These are phyloP conservation scores for Trachelus stipa DNA, from an alignment of 2,888 invertebrate genomes.

Conservation along the genomic window DNA sequence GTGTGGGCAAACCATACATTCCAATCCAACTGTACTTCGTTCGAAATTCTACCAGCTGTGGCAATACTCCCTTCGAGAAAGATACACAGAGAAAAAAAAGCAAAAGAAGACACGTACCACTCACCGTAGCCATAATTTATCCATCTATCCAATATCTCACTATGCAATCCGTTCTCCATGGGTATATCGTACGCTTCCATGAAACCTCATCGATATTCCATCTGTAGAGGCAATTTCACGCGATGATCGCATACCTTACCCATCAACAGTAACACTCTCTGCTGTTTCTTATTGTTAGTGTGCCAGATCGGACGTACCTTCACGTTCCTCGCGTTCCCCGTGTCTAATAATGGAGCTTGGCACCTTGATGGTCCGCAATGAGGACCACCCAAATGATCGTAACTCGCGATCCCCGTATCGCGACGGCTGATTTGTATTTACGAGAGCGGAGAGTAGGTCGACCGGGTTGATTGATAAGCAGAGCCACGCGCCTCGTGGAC, in stretches of 20 bases:
- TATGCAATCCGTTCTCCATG: background rate
- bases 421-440: slow-evolving; percentile 46
- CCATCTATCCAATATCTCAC: background rate
- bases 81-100: background rate
- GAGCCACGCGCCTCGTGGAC: slow-evolving; percentile 53
- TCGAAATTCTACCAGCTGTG: background rate
- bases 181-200: slow-evolving; percentile 2
- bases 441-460: slow-evolving; percentile 36
- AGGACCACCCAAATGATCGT: slow-evolving; percentile 52
- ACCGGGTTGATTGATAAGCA: slow-evolving; percentile 60
- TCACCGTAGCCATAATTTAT: background rate
- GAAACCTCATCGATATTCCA: slow-evolving; percentile 20
- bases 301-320: slow-evolving; percentile 35
- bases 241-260: slow-evolving; percentile 18
- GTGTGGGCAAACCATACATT: background rate
- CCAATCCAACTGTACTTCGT: background rate
- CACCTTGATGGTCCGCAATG: slow-evolving; percentile 41
- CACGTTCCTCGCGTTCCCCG: slow-evolving; percentile 41
- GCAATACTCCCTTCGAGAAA: background rate
- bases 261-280: background rate
- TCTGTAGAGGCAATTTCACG: slow-evolving; percentile 29
- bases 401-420: slow-evolving; percentile 27
- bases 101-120: background rate
- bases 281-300: slow-evolving; percentile 14
- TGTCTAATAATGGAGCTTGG: slow-evolving; percentile 58